Conservation (phyloP, 2,113 vertebrate species). For the Columba janthina region DNA sequence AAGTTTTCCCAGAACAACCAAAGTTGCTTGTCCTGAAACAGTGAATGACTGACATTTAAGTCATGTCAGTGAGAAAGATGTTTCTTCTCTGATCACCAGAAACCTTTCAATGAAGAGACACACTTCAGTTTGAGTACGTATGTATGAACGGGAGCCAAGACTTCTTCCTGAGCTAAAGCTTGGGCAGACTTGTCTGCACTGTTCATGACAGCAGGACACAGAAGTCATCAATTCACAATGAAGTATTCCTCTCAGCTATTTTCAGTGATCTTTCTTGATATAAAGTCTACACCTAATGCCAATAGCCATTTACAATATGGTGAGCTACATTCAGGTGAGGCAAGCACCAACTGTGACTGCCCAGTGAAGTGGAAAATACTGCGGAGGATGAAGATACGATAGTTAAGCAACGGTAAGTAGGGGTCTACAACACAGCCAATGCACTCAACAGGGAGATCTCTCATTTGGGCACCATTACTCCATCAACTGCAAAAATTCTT, state of each 20-base stretch:
- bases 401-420: neutral
- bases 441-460: neutral
- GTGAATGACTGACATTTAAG: neutral
- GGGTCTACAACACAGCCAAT: neutral
- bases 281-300: neutral
- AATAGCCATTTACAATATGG: neutral
- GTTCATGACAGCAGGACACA: neutral
- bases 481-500: neutral
- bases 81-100: neutral
- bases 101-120: neutral
- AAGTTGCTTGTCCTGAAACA: neutral
- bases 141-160: neutral
- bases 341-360: neutral
- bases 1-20: neutral
- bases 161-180: neutral
- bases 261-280: neutral
- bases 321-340: neutral
- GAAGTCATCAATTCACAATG: neutral
- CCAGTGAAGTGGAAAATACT: neutral
- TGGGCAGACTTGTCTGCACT: neutral
- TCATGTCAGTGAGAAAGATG: neutral
- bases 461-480: neutral
- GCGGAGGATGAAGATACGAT: fast-evolving
- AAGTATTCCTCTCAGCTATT: neutral
- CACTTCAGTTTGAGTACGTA: neutral